These are phyloP conservation scores for Penaeus chinensis DNA, from an alignment of 1,140 invertebrate genomes.

Conservation along the genomic window DNA sequence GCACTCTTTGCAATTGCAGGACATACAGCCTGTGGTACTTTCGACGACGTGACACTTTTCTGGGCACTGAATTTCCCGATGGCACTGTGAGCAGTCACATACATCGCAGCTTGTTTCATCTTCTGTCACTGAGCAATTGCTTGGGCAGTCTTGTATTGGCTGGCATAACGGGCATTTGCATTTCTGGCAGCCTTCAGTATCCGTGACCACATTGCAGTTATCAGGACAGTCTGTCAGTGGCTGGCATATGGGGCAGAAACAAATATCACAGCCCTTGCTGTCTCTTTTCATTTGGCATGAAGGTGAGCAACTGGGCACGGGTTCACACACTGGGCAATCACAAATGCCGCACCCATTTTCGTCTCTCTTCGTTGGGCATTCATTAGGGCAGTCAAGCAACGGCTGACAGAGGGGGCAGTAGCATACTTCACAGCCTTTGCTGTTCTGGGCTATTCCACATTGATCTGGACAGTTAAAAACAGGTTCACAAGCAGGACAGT, in stretches of 20 bases:
- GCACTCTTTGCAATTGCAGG: neutral
- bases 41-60: neutral
- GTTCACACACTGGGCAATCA: slow-evolving; percentile 1
- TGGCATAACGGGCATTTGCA: neutral
- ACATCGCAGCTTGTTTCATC: neutral
- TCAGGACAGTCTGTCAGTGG: neutral
- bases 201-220: neutral
- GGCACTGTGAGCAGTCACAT: neutral
- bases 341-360: neutral
- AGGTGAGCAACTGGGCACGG: neutral
- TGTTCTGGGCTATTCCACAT: neutral
- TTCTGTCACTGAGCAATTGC: neutral
- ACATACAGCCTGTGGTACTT: neutral
- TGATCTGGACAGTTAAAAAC: neutral
- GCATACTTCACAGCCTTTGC: neutral
- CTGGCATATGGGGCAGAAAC: neutral
- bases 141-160: neutral
- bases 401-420: neutral
- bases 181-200: neutral
- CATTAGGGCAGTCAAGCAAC: neutral
- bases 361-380: neutral
- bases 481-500: neutral
- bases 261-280: neutral
- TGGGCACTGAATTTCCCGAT: neutral
- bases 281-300: neutral